These are phyloP conservation scores for Ceratina australensis DNA, from an alignment of 1,140 invertebrate species.

Conservation along the genomic window DNA sequence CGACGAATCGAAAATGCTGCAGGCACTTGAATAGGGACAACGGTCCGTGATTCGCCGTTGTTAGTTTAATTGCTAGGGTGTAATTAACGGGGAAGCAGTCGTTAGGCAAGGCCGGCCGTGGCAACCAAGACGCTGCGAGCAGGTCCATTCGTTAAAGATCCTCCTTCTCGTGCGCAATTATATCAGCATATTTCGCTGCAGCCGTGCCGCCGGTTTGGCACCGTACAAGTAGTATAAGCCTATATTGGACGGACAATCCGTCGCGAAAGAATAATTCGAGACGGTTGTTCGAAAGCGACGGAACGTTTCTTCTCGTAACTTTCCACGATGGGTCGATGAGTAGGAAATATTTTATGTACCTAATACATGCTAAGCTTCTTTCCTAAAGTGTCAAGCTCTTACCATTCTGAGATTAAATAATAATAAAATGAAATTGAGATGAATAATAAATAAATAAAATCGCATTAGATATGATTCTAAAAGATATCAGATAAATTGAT, in stretches of 20 bases:
- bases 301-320: neutral
- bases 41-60: neutral
- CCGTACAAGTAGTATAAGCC: neutral
- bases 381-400: too few relatives aligned
- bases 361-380: too few relatives aligned
- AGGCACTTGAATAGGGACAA: neutral
- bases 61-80: conserved; percentile 33
- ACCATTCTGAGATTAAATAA: too few relatives aligned
- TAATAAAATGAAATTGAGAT: too few relatives aligned
- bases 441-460: too few relatives aligned
- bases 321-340: neutral
- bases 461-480: too few relatives aligned
- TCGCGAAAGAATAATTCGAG: neutral
- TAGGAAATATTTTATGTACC: too few relatives aligned
- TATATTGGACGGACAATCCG: neutral
- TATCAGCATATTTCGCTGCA: conserved; percentile 23
- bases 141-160: conserved; percentile 10
- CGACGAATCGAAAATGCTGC: neutral
- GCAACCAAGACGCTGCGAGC: neutral
- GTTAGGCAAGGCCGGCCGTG: neutral
- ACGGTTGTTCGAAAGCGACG: neutral
- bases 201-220: conserved; percentile 3
- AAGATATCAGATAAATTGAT: too few relatives aligned
- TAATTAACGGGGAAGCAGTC: conserved; percentile 28
- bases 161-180: conserved; percentile 20